Base-by-base conservation (phyloP, 2,888 invertebrate species). In the Hyposoter didymator region DNA sequence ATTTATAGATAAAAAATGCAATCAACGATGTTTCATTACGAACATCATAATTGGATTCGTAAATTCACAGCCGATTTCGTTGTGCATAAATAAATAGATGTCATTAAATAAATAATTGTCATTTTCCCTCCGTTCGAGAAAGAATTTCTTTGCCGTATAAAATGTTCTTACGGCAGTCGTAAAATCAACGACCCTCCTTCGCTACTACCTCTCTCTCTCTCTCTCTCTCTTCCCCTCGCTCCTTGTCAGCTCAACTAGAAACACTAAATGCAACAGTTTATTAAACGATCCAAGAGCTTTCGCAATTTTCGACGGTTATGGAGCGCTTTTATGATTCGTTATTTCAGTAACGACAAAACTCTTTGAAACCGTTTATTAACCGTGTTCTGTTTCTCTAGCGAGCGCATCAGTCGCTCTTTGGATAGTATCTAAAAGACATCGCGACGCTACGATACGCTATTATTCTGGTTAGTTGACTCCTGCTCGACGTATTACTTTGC, bases 321-420 rank as follows among this genome's bases (percentile, higher is more conserved):
- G 28, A 70, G 47, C 28, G 14, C 47, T 28, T 70, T 47, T 32
- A 70, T 70, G 69, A 47, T 32, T 47, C 14, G 28, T 70, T 47
- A 70, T 45, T 47, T 45, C 17, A 47, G 47, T 43, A 28, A 28
- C 43, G 69, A 45, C 47, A 70, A 70, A 45, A 70, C 32, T 70
- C 69, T 47, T 32, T 32, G 28, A 47, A 47, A 47, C 69, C 17
- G 8, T 70, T 70, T 70, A 70, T 70, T 45, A 47, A 28, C 47
- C 69, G 28, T 49, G 19, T 39, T 1, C 47, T 32, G 47, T 70
- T 32, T 45, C 22, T 47, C 19, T 32, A 5, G 47, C 28, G 45
- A 47, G 12, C 17, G 1, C 8, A 45, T 47, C 45, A 47, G 28
- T 3, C 32, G 32, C 8, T 10, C 43, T 43, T 28, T 12, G 5